Percentiles rank a stretch among this genome's conserved stretches.
phyloP scores from a whole-genome alignment of 1,140 invertebrate species.

The Drosophila serrata region DNA sequence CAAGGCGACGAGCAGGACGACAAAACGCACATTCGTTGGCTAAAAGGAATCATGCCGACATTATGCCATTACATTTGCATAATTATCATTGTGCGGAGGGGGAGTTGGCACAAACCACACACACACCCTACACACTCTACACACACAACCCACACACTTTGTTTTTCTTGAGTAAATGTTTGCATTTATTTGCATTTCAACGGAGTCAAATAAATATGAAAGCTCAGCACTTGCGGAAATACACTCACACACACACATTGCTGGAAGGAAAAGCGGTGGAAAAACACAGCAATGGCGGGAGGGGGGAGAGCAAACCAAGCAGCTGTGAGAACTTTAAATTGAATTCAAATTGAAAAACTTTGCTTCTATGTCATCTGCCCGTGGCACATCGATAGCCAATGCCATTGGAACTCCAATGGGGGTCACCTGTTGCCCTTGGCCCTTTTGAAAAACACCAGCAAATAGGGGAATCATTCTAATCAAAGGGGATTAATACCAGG shows the following conservation, averaged over 20 bases:
- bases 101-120: background rate
- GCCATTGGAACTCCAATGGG: background rate
- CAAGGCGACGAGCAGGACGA: slow-evolving; percentile 43
- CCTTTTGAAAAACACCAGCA: background rate
- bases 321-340: slow-evolving; percentile 41
- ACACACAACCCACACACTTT: slow-evolving; percentile 15
- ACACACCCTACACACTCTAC: background rate
- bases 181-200: slow-evolving; percentile 75
- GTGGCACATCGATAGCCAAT: slow-evolving; percentile 33
- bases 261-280: background rate
- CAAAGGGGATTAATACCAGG: background rate
- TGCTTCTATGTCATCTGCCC: slow-evolving; percentile 18
- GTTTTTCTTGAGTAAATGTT: slow-evolving; percentile 51
- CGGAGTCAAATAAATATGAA: slow-evolving; percentile 60
- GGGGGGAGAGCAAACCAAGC: background rate
- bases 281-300: background rate
- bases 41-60: slow-evolving; percentile 71
- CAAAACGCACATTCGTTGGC: slow-evolving; percentile 22
- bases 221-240: slow-evolving; percentile 27
- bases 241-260: background rate
- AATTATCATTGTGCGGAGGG: slow-evolving; percentile 69
- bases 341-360: slow-evolving; percentile 57
- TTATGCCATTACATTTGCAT: slow-evolving; percentile 80
- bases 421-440: slow-evolving; percentile 31
- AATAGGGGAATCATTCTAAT: background rate